Evolutionary conservation across 2,888 invertebrate genomes (phyloP).

Genomic region (Eilema caniola): DNA sequence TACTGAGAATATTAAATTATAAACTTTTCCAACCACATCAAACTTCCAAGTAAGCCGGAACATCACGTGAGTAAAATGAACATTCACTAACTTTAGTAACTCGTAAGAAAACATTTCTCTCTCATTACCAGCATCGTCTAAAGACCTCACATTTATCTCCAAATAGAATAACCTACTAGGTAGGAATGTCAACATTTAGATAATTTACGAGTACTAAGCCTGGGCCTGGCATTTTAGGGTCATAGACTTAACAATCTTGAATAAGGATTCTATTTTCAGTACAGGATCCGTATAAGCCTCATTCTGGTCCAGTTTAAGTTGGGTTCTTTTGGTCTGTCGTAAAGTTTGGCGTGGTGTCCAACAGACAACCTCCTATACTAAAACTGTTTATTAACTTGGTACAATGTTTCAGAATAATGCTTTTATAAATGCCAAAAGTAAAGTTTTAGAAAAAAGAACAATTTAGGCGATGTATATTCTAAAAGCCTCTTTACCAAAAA

Average conservation of each 20-base stretch:
- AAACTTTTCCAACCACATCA: not conserved
- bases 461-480: not conserved
- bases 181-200: constrained; percentile 33
- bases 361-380: not conserved
- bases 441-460: not conserved
- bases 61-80: constrained; percentile 6
- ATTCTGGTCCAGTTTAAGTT: not conserved
- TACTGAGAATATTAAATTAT: not conserved
- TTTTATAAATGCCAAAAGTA: not conserved
- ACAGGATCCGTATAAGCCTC: not conserved
- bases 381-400: not conserved
- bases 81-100: constrained; percentile 19
- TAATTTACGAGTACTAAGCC: constrained; percentile 45
- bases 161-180: constrained; percentile 34
- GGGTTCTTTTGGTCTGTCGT: not conserved
- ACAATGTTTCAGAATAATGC: not conserved
- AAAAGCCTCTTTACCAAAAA: constrained; percentile 11
- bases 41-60: not conserved
- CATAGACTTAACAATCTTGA: constrained; percentile 29
- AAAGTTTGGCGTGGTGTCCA: constrained; percentile 3
- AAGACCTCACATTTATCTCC: constrained; percentile 34
- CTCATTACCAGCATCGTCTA: constrained; percentile 29
- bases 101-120: constrained; percentile 37
- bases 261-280: constrained; percentile 25
- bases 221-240: constrained; percentile 33